These are phyloP conservation scores for Heteractis magnifica DNA, from an alignment of 92 coral and sea anemone genomes.

Conservation along the genomic window DNA sequence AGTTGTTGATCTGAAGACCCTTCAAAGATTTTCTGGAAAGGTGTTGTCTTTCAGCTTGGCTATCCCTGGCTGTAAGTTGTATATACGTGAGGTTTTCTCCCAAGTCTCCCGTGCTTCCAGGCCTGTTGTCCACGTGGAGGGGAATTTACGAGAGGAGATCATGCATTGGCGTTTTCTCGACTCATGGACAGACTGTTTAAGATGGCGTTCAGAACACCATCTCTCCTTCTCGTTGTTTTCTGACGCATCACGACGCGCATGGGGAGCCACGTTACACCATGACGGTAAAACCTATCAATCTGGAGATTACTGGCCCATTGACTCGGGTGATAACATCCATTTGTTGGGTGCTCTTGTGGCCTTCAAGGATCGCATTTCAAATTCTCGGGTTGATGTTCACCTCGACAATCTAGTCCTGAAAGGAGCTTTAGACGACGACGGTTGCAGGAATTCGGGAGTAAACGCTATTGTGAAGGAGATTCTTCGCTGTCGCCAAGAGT, in stretches of 20 bases:
- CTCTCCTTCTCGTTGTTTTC: constrained; percentile 19
- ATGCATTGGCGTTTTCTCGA: constrained; percentile 40
- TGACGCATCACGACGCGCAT: constrained; percentile 22
- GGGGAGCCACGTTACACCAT: constrained; percentile 26
- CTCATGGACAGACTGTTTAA: constrained; percentile 13
- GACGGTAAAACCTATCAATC: constrained; percentile 6
- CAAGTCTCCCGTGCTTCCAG: constrained; percentile 26
- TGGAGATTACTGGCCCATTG: constrained; percentile 27
- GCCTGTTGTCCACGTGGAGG: constrained; percentile 20
- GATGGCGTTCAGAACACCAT: constrained; percentile 27
- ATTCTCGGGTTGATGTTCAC: constrained; percentile 44
- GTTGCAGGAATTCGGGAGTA: constrained; percentile 39
- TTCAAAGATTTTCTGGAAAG: constrained; percentile 52
- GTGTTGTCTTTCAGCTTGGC: constrained; percentile 56
- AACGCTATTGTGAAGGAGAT: constrained; percentile 51
- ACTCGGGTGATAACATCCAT: background rate
- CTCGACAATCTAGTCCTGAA: too few relatives aligned
- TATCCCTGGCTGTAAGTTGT: constrained; percentile 50
- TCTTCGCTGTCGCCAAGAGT: constrained; percentile 26
- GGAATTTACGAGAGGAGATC: constrained; percentile 25
- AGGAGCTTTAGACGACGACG: too few relatives aligned
- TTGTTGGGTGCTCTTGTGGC: constrained; percentile 41
- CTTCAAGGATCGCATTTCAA: constrained; percentile 29
- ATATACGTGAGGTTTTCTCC: constrained; percentile 37
- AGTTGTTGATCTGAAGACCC: constrained; percentile 17